These are phyloP conservation scores for Lepidurus couesii DNA, from an alignment of 1,140 invertebrate species.

Conservation along the genomic window DNA sequence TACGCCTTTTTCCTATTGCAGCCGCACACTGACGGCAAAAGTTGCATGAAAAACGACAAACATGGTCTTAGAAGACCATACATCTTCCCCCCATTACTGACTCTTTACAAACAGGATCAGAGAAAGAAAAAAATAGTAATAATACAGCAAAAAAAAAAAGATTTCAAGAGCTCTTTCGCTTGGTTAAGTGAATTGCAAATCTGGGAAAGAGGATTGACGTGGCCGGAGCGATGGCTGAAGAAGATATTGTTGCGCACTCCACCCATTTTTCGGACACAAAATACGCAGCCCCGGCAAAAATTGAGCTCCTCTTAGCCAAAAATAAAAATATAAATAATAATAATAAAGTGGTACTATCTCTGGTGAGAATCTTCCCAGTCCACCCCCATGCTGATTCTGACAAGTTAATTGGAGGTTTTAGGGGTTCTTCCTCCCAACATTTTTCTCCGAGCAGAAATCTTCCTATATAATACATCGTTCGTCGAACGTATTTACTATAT, in stretches of 20 bases:
- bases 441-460: not conserved
- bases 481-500: not conserved
- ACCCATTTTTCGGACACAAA: not conserved
- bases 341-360: not conserved
- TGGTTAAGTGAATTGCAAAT: conserved; percentile 19
- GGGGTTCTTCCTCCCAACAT: not conserved
- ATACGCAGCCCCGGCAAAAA: not conserved
- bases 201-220: conserved; percentile 10
- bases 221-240: conserved; percentile 4
- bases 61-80: not conserved
- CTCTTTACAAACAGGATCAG: not conserved
- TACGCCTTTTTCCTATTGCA: not conserved
- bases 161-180: not conserved
- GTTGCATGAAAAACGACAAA: not conserved
- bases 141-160: not conserved
- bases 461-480: not conserved
- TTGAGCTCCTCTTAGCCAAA: not conserved
- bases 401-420: conserved; percentile 14
- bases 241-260: conserved; percentile 15
- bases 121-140: not conserved
- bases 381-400: conserved; percentile 20
- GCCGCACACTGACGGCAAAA: not conserved
- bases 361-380: not conserved
- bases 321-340: not conserved
- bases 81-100: not conserved